These are phyloP conservation scores for Acrocephalus arundinaceus DNA, from an alignment of 2,113 vertebrate species.

Conservation along the genomic window DNA sequence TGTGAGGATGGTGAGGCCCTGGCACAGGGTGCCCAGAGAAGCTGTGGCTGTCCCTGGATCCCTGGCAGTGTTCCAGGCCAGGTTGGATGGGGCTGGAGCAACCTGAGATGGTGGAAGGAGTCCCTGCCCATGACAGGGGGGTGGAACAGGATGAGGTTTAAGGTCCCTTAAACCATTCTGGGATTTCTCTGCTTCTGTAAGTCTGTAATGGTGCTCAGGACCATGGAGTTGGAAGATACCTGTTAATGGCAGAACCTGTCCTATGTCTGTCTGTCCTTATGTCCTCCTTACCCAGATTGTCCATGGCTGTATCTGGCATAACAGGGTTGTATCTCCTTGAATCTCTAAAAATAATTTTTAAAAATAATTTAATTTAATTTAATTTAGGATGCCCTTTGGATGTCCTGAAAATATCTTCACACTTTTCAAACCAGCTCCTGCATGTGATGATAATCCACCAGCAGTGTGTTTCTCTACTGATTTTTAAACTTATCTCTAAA, in stretches of 20 bases:
- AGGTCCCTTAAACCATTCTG: background rate
- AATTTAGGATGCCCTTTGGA: background rate
- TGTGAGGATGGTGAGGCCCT: rapidly evolving
- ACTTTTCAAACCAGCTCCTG: background rate
- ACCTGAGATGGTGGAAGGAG: rapidly evolving
- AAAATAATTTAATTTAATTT: background rate
- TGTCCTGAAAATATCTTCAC: background rate
- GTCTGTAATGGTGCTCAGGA: background rate
- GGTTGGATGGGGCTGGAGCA: rapidly evolving
- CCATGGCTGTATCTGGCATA: background rate
- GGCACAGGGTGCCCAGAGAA: background rate
- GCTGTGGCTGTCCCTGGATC: background rate
- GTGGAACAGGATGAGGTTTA: background rate
- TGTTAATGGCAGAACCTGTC: background rate
- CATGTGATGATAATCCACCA: background rate
- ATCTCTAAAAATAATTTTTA: background rate
- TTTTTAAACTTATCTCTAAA: background rate
- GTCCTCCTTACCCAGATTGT: background rate
- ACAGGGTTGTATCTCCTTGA: background rate
- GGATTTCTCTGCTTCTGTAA: background rate
- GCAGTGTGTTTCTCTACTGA: background rate
- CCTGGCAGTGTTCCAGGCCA: rapidly evolving
- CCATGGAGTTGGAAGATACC: background rate
- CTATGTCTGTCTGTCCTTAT: background rate
- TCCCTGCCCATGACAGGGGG: background rate